Conservation (phyloP, 2,797 vertebrate genomes). For the Sebastes matsubarae region DNA sequence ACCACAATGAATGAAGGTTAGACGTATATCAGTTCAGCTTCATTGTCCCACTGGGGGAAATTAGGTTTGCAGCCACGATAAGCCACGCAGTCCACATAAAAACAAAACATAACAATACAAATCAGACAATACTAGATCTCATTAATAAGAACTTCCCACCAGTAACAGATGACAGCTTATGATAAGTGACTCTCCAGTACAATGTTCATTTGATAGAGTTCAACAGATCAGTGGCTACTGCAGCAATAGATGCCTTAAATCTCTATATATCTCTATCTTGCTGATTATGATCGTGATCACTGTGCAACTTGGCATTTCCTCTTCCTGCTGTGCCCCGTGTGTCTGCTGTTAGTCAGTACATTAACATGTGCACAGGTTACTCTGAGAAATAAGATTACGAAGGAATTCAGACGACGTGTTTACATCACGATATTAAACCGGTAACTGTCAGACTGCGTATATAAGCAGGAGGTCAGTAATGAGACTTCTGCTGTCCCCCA, state of each 20-base stretch:
- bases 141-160: not conserved
- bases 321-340: not conserved
- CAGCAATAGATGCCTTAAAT: not conserved
- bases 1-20: no score
- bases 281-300: not conserved
- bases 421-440: not conserved
- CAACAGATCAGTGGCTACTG: not conserved
- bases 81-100: not conserved
- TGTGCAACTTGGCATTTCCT: not conserved
- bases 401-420: not conserved
- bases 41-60: not conserved
- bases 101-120: not conserved
- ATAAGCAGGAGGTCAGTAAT: not conserved
- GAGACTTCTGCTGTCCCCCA: not conserved
- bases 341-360: not conserved
- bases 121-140: not conserved
- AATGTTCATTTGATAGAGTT: no score
- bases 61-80: not conserved
- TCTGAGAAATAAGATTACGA: not conserved
- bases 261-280: not conserved
- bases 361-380: not conserved
- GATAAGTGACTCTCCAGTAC: not conserved
- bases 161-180: not conserved
- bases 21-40: not conserved
- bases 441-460: not conserved